A percentile compares a stretch with the other conserved stretches of the same genome.
Evolutionary conservation across 2,113 vertebrate species (phyloP).

Genomic region (Zapus hudsonius): DNA sequence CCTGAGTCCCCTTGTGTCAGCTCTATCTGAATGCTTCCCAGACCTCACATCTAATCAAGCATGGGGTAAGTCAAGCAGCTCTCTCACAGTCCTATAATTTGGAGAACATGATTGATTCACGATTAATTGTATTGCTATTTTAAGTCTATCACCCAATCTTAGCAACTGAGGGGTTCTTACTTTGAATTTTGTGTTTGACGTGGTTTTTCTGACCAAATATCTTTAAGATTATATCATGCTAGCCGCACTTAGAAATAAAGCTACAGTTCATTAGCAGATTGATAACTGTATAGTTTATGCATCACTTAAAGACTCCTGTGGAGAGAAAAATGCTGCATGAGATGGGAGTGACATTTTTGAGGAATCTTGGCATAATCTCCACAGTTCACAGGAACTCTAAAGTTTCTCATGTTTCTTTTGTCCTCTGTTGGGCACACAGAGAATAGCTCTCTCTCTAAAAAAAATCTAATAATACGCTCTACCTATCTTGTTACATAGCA

Average conservation of each 20-base stretch:
- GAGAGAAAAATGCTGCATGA: constrained; percentile 44
- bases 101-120: neutral
- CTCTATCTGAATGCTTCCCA: neutral
- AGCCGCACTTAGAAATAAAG: constrained; percentile 56
- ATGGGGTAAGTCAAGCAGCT: neutral
- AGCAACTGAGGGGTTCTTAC: neutral
- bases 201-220: constrained; percentile 63
- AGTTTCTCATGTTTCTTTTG: constrained; percentile 16
- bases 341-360: constrained; percentile 62
- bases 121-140: constrained; percentile 15
- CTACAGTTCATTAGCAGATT: constrained; percentile 49
- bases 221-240: neutral
- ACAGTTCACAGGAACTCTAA: constrained; percentile 45
- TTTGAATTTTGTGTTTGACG: constrained; percentile 42
- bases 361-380: constrained; percentile 39
- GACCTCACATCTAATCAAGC: neutral
- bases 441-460: neutral
- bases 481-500: constrained; percentile 31
- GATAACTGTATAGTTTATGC: constrained; percentile 45
- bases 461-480: neutral
- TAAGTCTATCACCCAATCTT: constrained; percentile 21
- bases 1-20: neutral
- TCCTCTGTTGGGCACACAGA: neutral
- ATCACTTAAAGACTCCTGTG: constrained; percentile 56
- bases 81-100: neutral